A percentile compares a stretch with the other conserved stretches of the same genome.
These are phyloP conservation scores for Podiceps cristatus DNA, from an alignment of 2,113 vertebrate species.

Conservation along the genomic window DNA sequence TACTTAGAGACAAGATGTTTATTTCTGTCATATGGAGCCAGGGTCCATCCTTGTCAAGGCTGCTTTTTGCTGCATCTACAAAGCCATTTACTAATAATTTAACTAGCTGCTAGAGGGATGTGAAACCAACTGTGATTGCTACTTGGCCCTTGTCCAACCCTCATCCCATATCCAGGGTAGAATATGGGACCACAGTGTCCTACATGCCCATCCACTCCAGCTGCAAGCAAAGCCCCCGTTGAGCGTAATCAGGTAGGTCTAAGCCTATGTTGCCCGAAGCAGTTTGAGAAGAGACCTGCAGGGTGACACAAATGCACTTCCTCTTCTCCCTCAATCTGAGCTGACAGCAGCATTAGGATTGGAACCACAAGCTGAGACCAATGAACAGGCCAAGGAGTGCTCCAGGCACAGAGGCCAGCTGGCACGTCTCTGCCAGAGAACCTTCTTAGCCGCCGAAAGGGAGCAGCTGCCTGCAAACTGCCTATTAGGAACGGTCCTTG, in stretches of 20 bases:
- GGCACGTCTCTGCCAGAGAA: neutral
- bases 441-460: fast-evolving
- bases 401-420: neutral
- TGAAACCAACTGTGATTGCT: neutral
- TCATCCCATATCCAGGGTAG: no score
- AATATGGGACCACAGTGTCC: neutral
- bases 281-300: neutral
- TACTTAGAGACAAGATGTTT: neutral
- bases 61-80: neutral
- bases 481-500: neutral
- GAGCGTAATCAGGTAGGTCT: neutral
- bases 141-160: neutral
- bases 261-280: neutral
- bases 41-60: neutral
- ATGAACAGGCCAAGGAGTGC: neutral
- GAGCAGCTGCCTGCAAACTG: neutral
- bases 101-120: neutral
- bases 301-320: neutral
- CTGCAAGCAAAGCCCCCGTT: neutral
- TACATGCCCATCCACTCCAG: fast-evolving
- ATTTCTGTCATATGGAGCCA: neutral
- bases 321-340: neutral
- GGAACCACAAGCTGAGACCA: neutral
- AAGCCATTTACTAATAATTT: neutral
- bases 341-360: neutral